Evolutionary conservation across 1,140 invertebrate species (phyloP).

Genomic region (Zophobas morio): DNA sequence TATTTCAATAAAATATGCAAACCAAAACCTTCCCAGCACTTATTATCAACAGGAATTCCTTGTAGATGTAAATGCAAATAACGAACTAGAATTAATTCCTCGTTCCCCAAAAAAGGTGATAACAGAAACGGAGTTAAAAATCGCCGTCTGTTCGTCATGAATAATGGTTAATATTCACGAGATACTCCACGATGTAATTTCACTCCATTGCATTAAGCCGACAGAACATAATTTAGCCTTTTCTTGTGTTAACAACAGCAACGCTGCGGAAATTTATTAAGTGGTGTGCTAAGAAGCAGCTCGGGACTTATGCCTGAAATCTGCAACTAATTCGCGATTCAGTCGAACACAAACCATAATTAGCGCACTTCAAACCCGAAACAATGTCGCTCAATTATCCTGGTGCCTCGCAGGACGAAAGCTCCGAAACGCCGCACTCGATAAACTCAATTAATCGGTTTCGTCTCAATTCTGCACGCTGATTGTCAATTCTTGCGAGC

Average conservation of each 20-base stretch:
- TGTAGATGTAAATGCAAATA: too few species aligned
- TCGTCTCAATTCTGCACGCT: constrained; percentile 9
- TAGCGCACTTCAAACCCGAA: constrained; percentile 14
- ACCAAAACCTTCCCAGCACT: too few species aligned
- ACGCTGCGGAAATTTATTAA: constrained; percentile 38
- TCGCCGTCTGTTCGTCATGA: not conserved
- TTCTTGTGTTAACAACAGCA: constrained; percentile 38
- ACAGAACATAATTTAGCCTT: constrained; percentile 29
- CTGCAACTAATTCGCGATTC: constrained; percentile 4
- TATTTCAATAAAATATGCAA: too few species aligned
- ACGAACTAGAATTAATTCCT: too few species aligned
- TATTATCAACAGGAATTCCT: too few species aligned
- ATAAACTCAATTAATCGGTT: constrained; percentile 17
- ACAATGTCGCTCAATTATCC: constrained; percentile 8
- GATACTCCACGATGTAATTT: constrained; percentile 25
- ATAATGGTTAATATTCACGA: constrained; percentile 8
- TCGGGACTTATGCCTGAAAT: constrained; percentile 10
- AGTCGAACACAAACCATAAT: not conserved
- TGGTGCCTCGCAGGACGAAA: not conserved
- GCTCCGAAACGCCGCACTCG: not conserved
- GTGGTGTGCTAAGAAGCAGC: constrained; percentile 26
- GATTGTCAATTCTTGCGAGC: constrained; percentile 25
- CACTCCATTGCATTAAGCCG: constrained; percentile 20
- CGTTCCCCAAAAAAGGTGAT: too few species aligned
- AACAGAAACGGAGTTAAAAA: not conserved